Evolutionary conservation across 2,888 invertebrate species (phyloP), one percentile per base, ranked within the genome.

Genomic region (Calliopum simillimum): DNA sequence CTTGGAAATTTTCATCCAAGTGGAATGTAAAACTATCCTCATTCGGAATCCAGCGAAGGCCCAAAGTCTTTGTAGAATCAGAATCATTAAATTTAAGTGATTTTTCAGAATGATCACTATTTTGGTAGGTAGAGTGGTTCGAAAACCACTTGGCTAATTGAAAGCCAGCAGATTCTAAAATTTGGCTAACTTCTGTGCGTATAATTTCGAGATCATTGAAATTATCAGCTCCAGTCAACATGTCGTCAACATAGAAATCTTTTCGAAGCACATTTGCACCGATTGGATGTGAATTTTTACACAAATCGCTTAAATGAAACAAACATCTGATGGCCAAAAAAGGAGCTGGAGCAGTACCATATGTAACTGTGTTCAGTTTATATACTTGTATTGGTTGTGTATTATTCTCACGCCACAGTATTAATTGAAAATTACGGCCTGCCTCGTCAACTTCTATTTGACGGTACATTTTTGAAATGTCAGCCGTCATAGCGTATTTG

Each of bases 1-100:
- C 46, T 46, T 64, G 21, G 41, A 70, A 72, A 68, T 59, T 73
- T 61, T 61, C 5, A 13, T 73, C 67, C 6, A 74, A 67, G 11
- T 62, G 51, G 55, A 74, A 73, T 6, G 49, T 41, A 41, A 74
- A 73, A 5, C 13, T n/a, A 56, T 68, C 68, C 4, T 47, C 49
- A 6, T 56, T 61, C 14, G 69, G 65, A 46, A 58, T 61, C 70
- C 70, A 74, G 56, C 33, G 56, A 2, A 70, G 58, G 16, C 73
- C 69, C 3, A 75, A 49, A 0, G 70, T 67, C 58, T 67, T 72
- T 8, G 64, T 70, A 14, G 68, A 44, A 62, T 71, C 47, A 1
- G 49, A n/a, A n/a, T n/a, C n/a, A n/a, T n/a, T n/a, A n/a, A n/a
- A n/a, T n/a, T n/a, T n/a, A n/a, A n/a, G n/a, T n/a, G n/a, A n/a